Evolutionary conservation across 2,113 vertebrate genomes (phyloP).

Genomic region (Laticauda laticaudata): DNA sequence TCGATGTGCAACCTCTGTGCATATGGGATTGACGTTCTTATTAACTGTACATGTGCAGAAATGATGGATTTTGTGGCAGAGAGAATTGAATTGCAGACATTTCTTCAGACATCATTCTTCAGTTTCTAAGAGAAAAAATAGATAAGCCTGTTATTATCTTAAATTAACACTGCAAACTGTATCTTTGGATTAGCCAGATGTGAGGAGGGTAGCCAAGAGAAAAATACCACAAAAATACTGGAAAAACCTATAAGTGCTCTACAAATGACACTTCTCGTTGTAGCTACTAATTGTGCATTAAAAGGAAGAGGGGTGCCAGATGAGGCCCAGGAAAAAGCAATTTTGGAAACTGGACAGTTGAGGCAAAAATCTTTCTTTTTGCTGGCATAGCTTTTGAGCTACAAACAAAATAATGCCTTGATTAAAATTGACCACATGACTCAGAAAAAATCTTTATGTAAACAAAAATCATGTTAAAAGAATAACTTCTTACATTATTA

Average conservation of each 20-base stretch:
- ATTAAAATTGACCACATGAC: neutral
- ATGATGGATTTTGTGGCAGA: fast-evolving
- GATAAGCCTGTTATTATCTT: neutral
- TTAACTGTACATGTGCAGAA: slow-evolving; percentile 12
- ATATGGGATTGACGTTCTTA: neutral
- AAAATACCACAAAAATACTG: neutral
- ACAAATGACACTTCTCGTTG: neutral
- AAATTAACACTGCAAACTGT: neutral
- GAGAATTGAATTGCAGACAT: neutral
- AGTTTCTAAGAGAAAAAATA: neutral
- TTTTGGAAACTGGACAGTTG: neutral
- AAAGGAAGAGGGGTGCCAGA: neutral
- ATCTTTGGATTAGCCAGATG: slow-evolving; percentile 5
- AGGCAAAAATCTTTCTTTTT: slow-evolving; percentile 6
- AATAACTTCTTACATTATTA: neutral
- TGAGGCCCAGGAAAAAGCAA: neutral
- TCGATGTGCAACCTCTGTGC: neutral
- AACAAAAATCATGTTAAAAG: neutral
- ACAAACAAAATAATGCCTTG: neutral
- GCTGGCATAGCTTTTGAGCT: neutral
- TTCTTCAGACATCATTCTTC: slow-evolving; percentile 2
- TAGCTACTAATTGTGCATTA: slow-evolving; percentile 14
- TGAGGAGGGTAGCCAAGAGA: neutral
- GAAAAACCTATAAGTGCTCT: neutral
- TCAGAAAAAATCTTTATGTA: neutral